Evolutionary conservation across 1,140 invertebrate species (phyloP).

Genomic region (Cotesia vestalis): DNA sequence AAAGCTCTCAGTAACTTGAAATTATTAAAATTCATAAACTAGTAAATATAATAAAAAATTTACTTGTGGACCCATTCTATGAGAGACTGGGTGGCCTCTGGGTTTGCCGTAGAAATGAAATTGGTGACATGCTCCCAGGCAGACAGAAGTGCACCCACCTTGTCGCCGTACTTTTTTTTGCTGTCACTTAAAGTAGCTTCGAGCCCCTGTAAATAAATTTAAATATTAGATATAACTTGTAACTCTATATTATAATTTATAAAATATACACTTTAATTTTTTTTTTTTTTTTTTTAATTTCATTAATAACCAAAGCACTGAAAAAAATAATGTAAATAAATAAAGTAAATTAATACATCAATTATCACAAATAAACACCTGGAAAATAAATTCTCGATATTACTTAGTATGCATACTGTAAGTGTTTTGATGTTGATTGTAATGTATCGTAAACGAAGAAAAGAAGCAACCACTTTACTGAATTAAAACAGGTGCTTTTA

Average conservation of each 20-base stretch:
- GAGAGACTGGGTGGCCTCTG: slow-evolving; percentile 64
- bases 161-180: slow-evolving; percentile 69
- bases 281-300: background rate
- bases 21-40: slow-evolving; percentile 5
- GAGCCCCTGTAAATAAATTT: slow-evolving; percentile 60
- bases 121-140: slow-evolving; percentile 69
- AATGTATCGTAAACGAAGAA: background rate
- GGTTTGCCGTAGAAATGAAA: slow-evolving; percentile 63
- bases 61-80: slow-evolving; percentile 69
- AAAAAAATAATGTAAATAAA: no score
- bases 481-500: slow-evolving; percentile 14
- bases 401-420: background rate
- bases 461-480: slow-evolving; percentile 23
- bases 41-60: slow-evolving; percentile 36
- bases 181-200: slow-evolving; percentile 67
- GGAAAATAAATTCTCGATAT: background rate
- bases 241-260: no score
- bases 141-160: slow-evolving; percentile 68
- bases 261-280: background rate
- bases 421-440: background rate
- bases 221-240: no score
- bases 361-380: no score
- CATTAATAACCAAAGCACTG: no score
- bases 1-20: background rate
- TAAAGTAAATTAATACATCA: no score